Evolutionary conservation across 2,113 vertebrate genomes (phyloP).

Genomic region (Abramis brama): DNA sequence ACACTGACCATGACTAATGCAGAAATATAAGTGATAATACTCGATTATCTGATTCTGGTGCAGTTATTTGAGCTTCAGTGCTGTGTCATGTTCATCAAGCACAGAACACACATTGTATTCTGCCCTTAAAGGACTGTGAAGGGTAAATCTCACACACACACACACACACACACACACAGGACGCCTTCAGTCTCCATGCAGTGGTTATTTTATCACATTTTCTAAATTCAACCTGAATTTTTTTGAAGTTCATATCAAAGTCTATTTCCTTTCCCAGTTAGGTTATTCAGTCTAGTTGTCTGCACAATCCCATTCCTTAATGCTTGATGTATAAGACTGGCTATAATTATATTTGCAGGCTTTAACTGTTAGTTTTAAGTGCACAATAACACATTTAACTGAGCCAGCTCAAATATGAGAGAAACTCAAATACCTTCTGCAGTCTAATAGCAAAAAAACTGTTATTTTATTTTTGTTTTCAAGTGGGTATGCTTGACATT

Average conservation of each 20-base stretch:
- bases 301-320: not conserved
- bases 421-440: not conserved
- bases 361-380: constrained; percentile 22
- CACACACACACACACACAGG: not conserved
- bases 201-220: not conserved
- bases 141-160: constrained; percentile 2
- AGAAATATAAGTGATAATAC: not conserved
- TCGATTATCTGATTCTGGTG: not conserved
- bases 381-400: constrained; percentile 20
- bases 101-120: constrained; percentile 26
- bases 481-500: constrained; percentile 34
- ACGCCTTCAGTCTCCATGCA: not conserved
- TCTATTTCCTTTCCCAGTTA: not conserved
- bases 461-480: constrained; percentile 15
- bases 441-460: not conserved
- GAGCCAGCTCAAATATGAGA: not conserved
- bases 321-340: not conserved
- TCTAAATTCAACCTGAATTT: not conserved
- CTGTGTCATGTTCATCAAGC: constrained; percentile 41
- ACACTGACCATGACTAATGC: not conserved
- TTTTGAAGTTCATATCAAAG: not conserved
- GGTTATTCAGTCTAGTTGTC: not conserved
- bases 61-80: constrained; percentile 41
- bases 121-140: constrained; percentile 7
- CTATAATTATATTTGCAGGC: constrained; percentile 5